phyloP scores from a whole-genome alignment of 2,113 vertebrate genomes.

The Oreotrochilus melanogaster region DNA sequence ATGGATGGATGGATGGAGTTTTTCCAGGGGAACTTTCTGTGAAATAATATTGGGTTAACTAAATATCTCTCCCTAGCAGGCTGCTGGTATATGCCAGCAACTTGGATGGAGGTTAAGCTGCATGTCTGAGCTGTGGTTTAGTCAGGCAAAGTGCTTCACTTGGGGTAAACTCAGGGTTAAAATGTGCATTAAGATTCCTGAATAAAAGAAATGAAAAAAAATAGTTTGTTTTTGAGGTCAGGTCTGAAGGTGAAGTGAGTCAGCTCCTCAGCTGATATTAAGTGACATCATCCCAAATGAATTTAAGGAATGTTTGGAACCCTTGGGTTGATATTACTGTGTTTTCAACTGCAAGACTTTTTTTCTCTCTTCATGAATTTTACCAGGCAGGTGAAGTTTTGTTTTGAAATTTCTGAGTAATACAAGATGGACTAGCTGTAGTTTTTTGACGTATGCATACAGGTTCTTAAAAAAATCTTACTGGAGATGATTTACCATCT shows the following conservation, averaged over 20 bases:
- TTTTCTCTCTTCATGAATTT: not conserved
- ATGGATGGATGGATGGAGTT: not conserved
- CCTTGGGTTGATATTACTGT: not conserved
- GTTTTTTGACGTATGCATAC: not conserved
- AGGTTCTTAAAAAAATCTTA: not conserved
- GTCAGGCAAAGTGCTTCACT: not conserved
- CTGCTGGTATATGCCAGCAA: fast-evolving
- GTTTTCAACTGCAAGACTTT: not conserved
- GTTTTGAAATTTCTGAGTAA: not conserved
- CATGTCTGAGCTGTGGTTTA: not conserved
- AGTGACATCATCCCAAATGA: not conserved
- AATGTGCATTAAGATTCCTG: not conserved
- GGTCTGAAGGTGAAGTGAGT: not conserved
- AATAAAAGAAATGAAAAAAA: not conserved
- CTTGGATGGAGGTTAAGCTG: not conserved
- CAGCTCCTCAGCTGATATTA: not conserved
- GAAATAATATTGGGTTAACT: not conserved
- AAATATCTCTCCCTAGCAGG: not conserved
- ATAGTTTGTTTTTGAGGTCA: not conserved
- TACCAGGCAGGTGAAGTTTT: not conserved
- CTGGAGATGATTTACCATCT: not conserved
- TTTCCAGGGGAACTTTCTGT: not conserved
- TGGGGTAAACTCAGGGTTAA: not conserved
- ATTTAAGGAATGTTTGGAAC: not conserved
- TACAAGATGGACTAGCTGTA: not conserved